phyloP scores from a whole-genome alignment of 1,140 invertebrate genomes.

The Coenobita brevimanus region DNA sequence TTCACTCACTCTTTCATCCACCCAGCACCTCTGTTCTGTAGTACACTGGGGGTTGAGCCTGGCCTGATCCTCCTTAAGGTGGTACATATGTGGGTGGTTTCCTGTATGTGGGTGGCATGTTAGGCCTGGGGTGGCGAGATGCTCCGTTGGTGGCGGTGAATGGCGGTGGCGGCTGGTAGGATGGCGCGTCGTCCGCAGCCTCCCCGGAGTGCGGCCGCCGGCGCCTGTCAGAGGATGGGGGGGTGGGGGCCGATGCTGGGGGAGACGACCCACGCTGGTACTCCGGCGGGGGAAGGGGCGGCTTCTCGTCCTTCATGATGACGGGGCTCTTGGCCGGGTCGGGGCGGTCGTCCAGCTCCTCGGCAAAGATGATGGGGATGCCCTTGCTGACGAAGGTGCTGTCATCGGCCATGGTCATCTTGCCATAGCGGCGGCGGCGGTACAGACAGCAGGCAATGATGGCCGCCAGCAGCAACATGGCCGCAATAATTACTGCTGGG shows the following conservation, averaged over 20 bases:
- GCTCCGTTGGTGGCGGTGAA: conserved; percentile 80
- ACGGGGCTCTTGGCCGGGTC: conserved; percentile 89
- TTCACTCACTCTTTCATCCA: neutral
- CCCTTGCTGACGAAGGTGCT: conserved; percentile 88
- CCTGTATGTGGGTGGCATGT: conserved; percentile 89
- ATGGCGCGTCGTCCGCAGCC: conserved; percentile 73
- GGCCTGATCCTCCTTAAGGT: conserved; percentile 79
- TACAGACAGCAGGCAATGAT: conserved; percentile 93
- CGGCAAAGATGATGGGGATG: conserved; percentile 93
- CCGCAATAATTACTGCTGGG: conserved; percentile 90
- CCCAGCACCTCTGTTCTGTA: too few species aligned
- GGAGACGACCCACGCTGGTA: conserved; percentile 80
- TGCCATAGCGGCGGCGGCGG: conserved; percentile 83
- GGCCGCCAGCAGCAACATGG: conserved; percentile 89
- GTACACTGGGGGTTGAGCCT: neutral
- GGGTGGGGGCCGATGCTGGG: conserved; percentile 74
- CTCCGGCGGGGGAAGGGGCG: conserved; percentile 86
- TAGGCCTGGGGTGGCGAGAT: conserved; percentile 79
- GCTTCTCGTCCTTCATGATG: conserved; percentile 94
- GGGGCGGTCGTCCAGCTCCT: conserved; percentile 93
- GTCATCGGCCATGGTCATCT: conserved; percentile 82
- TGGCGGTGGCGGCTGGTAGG: conserved; percentile 86
- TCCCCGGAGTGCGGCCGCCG: conserved; percentile 70
- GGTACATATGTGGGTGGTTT: conserved; percentile 94
- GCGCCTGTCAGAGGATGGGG: conserved; percentile 75